phyloP scores from a whole-genome alignment of 2,888 invertebrate species.

The Ichneumoninae sp. region DNA sequence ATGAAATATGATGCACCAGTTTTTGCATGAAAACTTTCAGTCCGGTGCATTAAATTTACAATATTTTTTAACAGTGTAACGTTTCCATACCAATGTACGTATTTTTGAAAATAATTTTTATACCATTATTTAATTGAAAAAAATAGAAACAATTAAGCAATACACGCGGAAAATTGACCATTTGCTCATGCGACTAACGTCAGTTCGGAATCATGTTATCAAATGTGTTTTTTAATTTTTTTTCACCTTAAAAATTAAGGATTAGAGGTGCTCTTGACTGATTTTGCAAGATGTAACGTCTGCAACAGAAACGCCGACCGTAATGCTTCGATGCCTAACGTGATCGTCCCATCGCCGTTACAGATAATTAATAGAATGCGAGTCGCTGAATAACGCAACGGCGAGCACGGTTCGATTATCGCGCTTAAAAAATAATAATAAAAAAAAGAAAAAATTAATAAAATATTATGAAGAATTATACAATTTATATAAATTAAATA shows the following conservation, averaged over 20 bases:
- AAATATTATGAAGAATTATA: no score
- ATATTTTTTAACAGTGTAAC: not conserved
- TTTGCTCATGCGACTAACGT: not conserved
- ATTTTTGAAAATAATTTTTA: not conserved
- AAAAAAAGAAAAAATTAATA: slow-evolving; percentile 1
- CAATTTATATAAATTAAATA: no score
- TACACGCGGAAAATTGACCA: not conserved
- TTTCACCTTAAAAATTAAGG: not conserved
- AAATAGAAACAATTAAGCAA: not conserved
- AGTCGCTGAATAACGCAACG: slow-evolving; percentile 41
- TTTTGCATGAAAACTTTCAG: no score
- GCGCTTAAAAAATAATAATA: slow-evolving; percentile 18
- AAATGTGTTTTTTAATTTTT: not conserved
- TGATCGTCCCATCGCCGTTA: slow-evolving; percentile 21
- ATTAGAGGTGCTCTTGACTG: not conserved
- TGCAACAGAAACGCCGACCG: slow-evolving; percentile 18
- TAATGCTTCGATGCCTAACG: slow-evolving; percentile 32
- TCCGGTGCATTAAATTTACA: no score
- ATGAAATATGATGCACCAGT: no score
- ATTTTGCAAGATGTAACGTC: slow-evolving; percentile 23
- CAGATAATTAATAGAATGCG: slow-evolving; percentile 37
- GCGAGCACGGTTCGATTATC: slow-evolving; percentile 1
- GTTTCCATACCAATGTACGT: not conserved
- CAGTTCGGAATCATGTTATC: not conserved
- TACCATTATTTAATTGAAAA: not conserved